These are phyloP conservation scores for Deilephila porcellus DNA, from an alignment of 2,888 invertebrate genomes.

Conservation along the genomic window DNA sequence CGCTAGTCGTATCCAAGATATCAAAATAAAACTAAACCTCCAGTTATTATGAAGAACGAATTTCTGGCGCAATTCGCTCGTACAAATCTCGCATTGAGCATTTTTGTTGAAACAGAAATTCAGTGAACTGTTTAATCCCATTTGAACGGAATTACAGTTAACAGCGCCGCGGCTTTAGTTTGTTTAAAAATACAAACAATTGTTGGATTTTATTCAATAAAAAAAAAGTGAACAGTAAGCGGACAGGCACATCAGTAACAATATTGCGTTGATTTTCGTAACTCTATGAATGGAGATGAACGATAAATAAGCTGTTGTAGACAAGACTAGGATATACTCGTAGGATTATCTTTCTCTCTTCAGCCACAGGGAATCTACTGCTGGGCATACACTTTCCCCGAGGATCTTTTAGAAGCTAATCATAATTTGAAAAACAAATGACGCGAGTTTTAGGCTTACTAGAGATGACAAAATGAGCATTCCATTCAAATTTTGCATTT, in stretches of 20 bases:
- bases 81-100: slow-evolving; percentile 10
- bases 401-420: too few species aligned
- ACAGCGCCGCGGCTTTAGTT: slow-evolving; percentile 15
- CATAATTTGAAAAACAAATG: too few species aligned
- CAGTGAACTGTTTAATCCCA: slow-evolving; percentile 30
- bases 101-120: slow-evolving; percentile 28
- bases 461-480: too few species aligned
- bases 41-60: background rate
- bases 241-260: background rate
- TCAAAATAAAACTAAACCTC: background rate
- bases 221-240: slow-evolving; percentile 23
- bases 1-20: background rate
- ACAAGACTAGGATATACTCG: too few species aligned
- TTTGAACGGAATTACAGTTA: slow-evolving; percentile 29
- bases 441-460: too few species aligned
- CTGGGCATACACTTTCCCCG: too few species aligned
- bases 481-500: too few species aligned
- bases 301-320: too few species aligned
- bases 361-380: too few species aligned
- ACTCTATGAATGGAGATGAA: too few species aligned
- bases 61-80: slow-evolving; percentile 8
- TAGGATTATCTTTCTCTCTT: too few species aligned
- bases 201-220: slow-evolving; percentile 18
- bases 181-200: slow-evolving; percentile 26
- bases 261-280: background rate